Base-by-base conservation (phyloP, 2,797 vertebrate genomes). In the Fundulus diaphanus region DNA sequence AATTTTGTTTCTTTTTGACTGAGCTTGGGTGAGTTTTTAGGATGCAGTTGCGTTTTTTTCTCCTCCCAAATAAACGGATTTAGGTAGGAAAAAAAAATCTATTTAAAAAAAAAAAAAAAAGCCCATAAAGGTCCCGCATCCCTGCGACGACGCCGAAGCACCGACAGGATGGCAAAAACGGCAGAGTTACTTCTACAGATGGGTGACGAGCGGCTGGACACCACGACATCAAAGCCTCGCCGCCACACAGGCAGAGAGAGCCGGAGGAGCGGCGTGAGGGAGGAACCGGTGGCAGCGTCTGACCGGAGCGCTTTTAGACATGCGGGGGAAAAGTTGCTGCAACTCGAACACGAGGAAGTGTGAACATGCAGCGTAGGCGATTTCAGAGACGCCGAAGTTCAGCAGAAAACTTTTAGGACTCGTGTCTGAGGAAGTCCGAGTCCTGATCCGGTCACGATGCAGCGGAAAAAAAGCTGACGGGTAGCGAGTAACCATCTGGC, bases 181-280 rank as follows among this genome's bases (percentile, higher is more conserved):
- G 76, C 9, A 48, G 73, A 84, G 78, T 82, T 84, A 74, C 85
- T 83, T 89, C 80, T 74, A 73, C 78, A 80, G 54, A 77, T 68
- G 57, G 65, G 42, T 56, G 63, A 76, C 59, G 74, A 72, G 61
- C 72, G 65, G 67, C 68, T 79, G 59, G 78, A 72, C 40, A 46
- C 20, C 71, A 51, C 65, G 56, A 78, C 24, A 65, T 77, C 1
- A 44, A 42, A 35, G 70, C 83, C 81, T 65, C 71, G 59, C 69
- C 70, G 73, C 85, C 79, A 79, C 51, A 77, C 84, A 76, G 82
- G n/a, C 82, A 82, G 82, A 42, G 49, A n/a, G n/a, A n/a, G n/a
- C n/a, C n/a, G n/a, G n/a, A n/a, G n/a, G n/a, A 22, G 57, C 1
- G 16, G 16, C 57, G 18, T 20, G 31, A 20, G 3, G 20, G 29